Base-by-base conservation (phyloP, 2,888 invertebrate species). In the Drosophila mercatorum region DNA sequence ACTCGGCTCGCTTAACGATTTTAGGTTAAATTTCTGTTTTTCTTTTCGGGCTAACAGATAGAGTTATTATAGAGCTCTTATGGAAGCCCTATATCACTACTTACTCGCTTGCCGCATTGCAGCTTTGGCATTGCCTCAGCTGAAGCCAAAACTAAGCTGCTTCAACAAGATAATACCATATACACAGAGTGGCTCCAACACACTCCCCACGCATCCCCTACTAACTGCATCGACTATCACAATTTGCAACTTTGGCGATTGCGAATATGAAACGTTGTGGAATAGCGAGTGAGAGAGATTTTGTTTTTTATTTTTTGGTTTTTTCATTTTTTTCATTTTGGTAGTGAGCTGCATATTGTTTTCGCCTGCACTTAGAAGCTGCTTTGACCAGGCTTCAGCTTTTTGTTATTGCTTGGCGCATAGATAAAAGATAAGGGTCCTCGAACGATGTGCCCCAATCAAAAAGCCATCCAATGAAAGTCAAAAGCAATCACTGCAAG, bases 381-480 rank as follows among this genome's bases (percentile, higher is more conserved):
- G 28, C 28, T 38, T 53, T 40, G 46, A 36, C 11, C 65, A 8
- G 51, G 49, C 38, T 52, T 34, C 38, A 31, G 56, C 26, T 28
- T 44, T 43, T 43, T 41, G 56, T 40, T 57, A 56, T 70, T 70
- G 58, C 31, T 55, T 57, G 46, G 26, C 36, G 51, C 43, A n/a
- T 7, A 58, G 34, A 56, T 62, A 49, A 60, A 34, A 43, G 72
- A 68, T 68, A 57, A 68, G 65, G 62, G 65, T 43, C 59, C 69
- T 68, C 68, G 53, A 43, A 46, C 64, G 46, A 52, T 65, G 41
- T 51, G 77, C 62, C 49, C 53, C 64, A 74, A 70, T 73, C 70
- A 63, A 70, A 77, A 78, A 58, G 60, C 60, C 74, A 70, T 76
- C 62, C 74, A 78, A 74, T 70, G 60, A 70, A 78, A 70, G 66